Conservation (phyloP, 2,113 vertebrate genomes). For the Anarrhichthys ocellatus region DNA sequence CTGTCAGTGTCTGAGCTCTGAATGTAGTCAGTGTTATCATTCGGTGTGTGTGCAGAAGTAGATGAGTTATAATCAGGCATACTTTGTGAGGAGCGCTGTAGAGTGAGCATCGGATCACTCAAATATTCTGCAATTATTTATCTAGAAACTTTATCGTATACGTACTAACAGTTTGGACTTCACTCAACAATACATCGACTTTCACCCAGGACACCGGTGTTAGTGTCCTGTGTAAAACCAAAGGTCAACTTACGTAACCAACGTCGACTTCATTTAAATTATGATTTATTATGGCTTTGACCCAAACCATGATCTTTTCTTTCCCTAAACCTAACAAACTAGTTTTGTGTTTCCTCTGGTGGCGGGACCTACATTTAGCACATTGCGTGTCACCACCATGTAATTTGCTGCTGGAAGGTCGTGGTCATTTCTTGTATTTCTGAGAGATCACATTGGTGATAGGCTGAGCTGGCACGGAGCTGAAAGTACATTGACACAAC, state of each 20-base stretch:
- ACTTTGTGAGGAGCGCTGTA: not conserved
- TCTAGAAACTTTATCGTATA: not conserved
- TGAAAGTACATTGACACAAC: slow-evolving; percentile 18
- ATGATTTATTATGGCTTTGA: not conserved
- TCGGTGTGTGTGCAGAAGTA: not conserved
- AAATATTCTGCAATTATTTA: not conserved
- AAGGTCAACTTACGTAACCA: too few relatives aligned
- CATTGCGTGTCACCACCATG: not conserved
- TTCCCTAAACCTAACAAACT: not conserved
- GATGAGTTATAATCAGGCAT: not conserved
- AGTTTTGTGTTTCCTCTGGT: not conserved
- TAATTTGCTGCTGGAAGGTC: not conserved
- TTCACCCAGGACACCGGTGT: not conserved
- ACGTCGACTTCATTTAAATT: too few relatives aligned
- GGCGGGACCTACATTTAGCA: not conserved
- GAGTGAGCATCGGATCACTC: not conserved
- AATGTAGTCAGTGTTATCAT: not conserved
- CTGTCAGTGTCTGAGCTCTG: not conserved
- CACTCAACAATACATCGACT: not conserved
- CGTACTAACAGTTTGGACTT: not conserved
- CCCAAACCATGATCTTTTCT: not conserved
- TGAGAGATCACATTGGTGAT: not conserved
- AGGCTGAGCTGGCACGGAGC: not conserved
- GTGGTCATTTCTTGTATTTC: not conserved
- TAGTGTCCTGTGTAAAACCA: not conserved